Base-by-base conservation (phyloP, 2,797 vertebrate genomes). In the Adrianichthys oophorus region DNA sequence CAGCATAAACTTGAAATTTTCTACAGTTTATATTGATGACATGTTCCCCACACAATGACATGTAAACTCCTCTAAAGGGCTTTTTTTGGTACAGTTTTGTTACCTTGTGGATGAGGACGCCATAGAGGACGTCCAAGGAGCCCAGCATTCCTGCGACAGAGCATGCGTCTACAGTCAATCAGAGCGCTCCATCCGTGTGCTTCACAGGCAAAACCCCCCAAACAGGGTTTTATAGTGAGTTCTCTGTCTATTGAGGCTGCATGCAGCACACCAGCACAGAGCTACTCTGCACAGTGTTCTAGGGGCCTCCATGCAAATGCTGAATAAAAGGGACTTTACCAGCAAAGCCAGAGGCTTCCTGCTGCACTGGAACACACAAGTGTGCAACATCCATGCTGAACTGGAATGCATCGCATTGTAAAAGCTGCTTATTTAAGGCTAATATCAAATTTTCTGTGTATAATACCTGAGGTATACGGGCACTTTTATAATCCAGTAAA, bases 81-180 rank as follows among this genome's bases (percentile, higher is more conserved):
- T 4, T 6, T 32, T 32, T 32, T 32, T 7, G 26, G 7, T 1
- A 1, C 7, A 2, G 32, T 37, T 37, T 18, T 3, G 24, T 87
- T 89, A 92, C 90, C 90, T 92, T 92, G 73, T 89, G 90, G 53
- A 92, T 88, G 80, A 93, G 87, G 56, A 84, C 70, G 10, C 88
- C 69, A 83, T 90, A 93, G 64, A 93, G 89, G 74, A 91, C 78
- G n/a, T 89, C 90, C 84, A 92, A 89, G 68, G 87, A 92, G 83
- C 91, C 90, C 87, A 91, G 89, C 91, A 92, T 92, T 73, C 61
- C 75, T 72, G 69, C 24, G 24, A 75, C 65, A 65, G 72, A 41
- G 62, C 64, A 64, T 70, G 53, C 69, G 48, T 64, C 78, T 52
- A n/a, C 18, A 83, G 78, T 47, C 62, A 49, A 47, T 52, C 53